Base-by-base conservation (phyloP, 1,140 invertebrate species). In the Drosophila orena region DNA sequence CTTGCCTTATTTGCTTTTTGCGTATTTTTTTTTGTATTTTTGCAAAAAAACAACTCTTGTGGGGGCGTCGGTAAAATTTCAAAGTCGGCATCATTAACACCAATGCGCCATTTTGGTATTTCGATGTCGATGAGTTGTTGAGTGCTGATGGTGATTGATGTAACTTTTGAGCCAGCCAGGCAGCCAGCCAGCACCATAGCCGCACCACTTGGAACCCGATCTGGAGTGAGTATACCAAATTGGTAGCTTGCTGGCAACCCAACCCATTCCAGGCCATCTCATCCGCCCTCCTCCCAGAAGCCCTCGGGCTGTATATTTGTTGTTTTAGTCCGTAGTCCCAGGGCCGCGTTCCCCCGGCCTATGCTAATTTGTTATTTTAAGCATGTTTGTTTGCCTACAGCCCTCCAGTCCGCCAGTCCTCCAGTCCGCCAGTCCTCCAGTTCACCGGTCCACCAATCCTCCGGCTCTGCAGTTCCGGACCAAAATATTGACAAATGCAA, bases 351-450 rank as follows among this genome's bases (percentile, higher is more conserved):
- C 70, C 76, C 59, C 57, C 54, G 47, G 76, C 77, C 85, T 89
- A 89, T 89, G 84, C 85, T 90, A 89, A 89, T 89, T 89, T 89
- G 85, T 89, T 89, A 89, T 84, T 89, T 89, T 89, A 90, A 89
- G 72, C 84, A 90, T 89, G 84, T 90, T 89, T 89, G 84, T 84
- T 89, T 89, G 77, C 79, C 69, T 37, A 71, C 46, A 38, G 58
- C 50, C 56, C 50, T 42, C 40, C 37, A 57, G 58, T 49, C 53
- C 30, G 2, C 24, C 49, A 22, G 40, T 8, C n/a, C n/a, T 7
- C 3, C 12, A 8, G 27, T 30, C 3, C 3, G 10, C 34, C 43
- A 22, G n/a, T 8, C n/a, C 38, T 15, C 11, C 12, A 8, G 27
- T 30, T 30, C 1, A 8, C 34, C 37, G 27, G 50, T 40, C 42